These are phyloP conservation scores for Stylophora pistillata DNA, from an alignment of 64 coral and sea anemone species.

Conservation along the genomic window DNA sequence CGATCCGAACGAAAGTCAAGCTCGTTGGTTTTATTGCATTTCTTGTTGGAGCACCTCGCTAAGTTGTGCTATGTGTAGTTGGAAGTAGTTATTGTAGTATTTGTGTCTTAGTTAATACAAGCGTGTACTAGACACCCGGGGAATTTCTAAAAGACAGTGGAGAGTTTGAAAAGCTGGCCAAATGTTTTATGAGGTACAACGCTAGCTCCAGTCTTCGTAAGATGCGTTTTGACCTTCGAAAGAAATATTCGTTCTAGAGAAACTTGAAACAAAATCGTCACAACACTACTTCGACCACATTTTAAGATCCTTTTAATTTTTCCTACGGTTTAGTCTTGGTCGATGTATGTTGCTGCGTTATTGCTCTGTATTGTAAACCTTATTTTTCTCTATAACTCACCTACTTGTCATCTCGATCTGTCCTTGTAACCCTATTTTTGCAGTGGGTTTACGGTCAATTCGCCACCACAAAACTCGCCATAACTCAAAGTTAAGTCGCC, in stretches of 20 bases:
- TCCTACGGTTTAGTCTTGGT: too few relatives aligned
- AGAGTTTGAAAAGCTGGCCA: not conserved
- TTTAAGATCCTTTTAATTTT: too few relatives aligned
- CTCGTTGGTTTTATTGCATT: not conserved
- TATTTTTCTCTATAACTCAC: too few relatives aligned
- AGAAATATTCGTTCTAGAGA: not conserved
- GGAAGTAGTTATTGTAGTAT: not conserved
- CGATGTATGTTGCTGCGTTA: too few relatives aligned
- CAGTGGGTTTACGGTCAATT: too few relatives aligned
- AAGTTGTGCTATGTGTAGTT: not conserved
- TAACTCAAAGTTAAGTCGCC: too few relatives aligned
- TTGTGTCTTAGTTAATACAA: not conserved
- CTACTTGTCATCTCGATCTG: too few relatives aligned
- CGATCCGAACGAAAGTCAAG: conserved; percentile 51
- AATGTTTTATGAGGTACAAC: not conserved
- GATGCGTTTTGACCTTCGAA: not conserved
- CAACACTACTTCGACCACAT: too few relatives aligned
- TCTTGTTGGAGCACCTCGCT: not conserved
- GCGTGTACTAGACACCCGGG: not conserved
- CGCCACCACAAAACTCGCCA: too few relatives aligned
- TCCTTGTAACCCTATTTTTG: too few relatives aligned
- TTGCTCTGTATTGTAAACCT: too few relatives aligned
- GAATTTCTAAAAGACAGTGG: not conserved
- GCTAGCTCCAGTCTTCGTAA: not conserved
- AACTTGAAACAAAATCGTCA: too few relatives aligned